These are phyloP conservation scores for Hylia prasina DNA, from an alignment of 2,113 vertebrate species.

Conservation along the genomic window DNA sequence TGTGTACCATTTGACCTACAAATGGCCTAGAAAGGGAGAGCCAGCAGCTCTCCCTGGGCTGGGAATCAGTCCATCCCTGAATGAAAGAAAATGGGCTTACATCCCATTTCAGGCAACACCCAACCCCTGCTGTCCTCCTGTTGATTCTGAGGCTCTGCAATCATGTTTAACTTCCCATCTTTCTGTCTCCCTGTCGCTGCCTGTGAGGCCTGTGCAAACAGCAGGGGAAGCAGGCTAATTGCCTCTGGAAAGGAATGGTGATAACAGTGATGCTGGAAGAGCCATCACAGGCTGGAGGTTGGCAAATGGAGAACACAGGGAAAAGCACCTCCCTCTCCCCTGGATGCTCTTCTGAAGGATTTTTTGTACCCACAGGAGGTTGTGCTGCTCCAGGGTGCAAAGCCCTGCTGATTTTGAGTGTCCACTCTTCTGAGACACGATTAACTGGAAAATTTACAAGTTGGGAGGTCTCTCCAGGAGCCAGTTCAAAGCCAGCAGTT, in stretches of 20 bases:
- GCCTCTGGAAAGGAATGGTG: background rate
- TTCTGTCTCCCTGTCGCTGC: background rate
- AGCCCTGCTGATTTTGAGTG: background rate
- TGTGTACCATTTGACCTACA: background rate
- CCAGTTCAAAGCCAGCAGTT: background rate
- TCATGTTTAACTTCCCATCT: background rate
- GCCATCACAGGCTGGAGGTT: background rate
- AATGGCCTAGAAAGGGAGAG: background rate
- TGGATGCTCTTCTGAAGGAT: background rate
- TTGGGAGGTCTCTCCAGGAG: background rate
- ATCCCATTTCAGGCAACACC: background rate
- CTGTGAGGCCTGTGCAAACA: background rate
- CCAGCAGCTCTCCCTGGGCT: background rate
- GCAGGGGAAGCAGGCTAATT: conserved; percentile 4
- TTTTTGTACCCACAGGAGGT: background rate
- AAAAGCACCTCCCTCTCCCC: background rate
- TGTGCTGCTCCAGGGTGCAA: fast-evolving
- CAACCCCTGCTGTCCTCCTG: background rate
- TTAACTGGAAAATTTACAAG: conserved; percentile 29
- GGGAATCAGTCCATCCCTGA: fast-evolving
- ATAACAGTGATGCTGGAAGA: background rate
- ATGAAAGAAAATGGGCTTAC: background rate
- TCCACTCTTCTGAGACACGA: background rate
- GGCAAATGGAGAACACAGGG: background rate
- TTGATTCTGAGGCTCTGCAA: conserved; percentile 23